Evolutionary conservation across 37 sponge, comb jelly and placozoan species (phyloP).

Genomic region (Halisarca cf. caerulea): DNA sequence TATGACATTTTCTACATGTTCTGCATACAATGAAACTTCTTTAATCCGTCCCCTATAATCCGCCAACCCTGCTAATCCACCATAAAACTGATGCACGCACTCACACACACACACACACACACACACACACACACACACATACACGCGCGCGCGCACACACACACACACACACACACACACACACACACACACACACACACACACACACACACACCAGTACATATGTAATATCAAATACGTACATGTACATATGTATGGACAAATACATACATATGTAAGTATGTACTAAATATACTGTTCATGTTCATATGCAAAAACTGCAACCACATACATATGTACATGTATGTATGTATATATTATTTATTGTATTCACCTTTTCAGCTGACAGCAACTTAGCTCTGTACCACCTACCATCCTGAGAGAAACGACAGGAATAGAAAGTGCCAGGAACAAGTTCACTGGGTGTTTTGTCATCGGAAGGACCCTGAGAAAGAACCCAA

Average conservation of each 20-base stretch:
- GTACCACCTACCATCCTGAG: background rate
- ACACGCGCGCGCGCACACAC: background rate
- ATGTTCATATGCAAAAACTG: background rate
- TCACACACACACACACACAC: too few species aligned
- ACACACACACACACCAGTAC: background rate
- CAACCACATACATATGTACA: background rate
- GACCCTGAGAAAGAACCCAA: too few species aligned
- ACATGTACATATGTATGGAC: background rate
- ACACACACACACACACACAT: background rate
- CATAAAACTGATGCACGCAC: too few species aligned
- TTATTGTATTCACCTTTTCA: background rate
- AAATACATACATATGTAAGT: background rate
- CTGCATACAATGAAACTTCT: too few species aligned
- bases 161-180: background rate
- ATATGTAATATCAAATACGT: too few species aligned
- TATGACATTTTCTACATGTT: too few species aligned
- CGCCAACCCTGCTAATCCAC: too few species aligned
- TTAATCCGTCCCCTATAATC: too few species aligned
- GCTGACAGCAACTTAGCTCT: background rate
- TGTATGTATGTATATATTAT: background rate
- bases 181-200: background rate
- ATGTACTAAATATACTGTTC: background rate
- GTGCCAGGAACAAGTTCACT: too few species aligned
- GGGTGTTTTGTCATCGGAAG: too few species aligned
- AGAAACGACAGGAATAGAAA: background rate